These are phyloP conservation scores for Onthophagus taurus DNA, from an alignment of 1,140 invertebrate species.

Conservation along the genomic window DNA sequence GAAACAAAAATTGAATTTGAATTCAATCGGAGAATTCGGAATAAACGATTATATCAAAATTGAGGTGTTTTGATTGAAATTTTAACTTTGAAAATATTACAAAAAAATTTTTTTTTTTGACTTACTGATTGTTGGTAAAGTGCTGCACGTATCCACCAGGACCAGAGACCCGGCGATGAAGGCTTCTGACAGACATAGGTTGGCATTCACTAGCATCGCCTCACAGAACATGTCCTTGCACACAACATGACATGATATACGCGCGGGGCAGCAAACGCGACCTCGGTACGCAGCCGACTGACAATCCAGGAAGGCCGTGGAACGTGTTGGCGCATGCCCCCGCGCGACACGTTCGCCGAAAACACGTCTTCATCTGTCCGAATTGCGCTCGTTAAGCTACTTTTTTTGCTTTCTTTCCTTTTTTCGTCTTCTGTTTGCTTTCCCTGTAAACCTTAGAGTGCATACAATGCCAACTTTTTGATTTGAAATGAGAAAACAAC, in stretches of 20 bases:
- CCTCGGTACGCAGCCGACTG: constrained; percentile 35
- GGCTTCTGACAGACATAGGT: constrained; percentile 40
- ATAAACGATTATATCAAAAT: too few relatives aligned
- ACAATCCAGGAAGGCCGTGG: constrained; percentile 7
- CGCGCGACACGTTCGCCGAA: constrained; percentile 8
- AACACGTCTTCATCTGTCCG: too few relatives aligned
- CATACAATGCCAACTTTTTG: too few relatives aligned
- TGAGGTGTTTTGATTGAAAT: too few relatives aligned
- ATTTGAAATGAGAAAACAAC: too few relatives aligned
- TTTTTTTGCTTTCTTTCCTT: too few relatives aligned
- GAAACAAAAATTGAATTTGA: too few relatives aligned
- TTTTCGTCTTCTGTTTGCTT: too few relatives aligned
- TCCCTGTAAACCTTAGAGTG: too few relatives aligned
- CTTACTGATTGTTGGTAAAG: constrained; percentile 36
- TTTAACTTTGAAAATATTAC: too few relatives aligned
- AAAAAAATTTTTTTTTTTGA: constrained; percentile 16
- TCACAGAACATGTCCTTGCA: constrained; percentile 28
- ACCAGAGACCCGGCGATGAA: constrained; percentile 38
- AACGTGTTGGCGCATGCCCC: constrained; percentile 21
- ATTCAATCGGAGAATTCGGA: too few relatives aligned
- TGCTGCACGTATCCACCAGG: constrained; percentile 37
- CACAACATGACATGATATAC: constrained; percentile 23
- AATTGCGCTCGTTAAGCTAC: too few relatives aligned
- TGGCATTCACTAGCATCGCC: constrained; percentile 36
- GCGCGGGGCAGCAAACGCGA: constrained; percentile 33